Evolutionary conservation across 2,888 invertebrate genomes (phyloP), one percentile per base, ranked within the genome.

Genomic region (Suillia variegata): DNA sequence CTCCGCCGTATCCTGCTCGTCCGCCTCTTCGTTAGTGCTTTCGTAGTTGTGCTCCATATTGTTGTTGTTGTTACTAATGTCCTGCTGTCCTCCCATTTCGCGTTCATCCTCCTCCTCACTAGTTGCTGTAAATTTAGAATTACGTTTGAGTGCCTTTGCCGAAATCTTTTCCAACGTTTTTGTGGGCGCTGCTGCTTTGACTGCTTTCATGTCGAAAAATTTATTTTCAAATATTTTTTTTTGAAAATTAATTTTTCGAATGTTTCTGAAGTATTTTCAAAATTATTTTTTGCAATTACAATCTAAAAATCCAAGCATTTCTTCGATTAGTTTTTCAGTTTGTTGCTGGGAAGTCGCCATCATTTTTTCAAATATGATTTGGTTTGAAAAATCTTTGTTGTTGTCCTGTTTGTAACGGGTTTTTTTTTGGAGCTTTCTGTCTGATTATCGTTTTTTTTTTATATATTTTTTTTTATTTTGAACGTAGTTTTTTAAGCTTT

Each of bases 301-400:
- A 50, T 70, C 66, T 55, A 73, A 66, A 64, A 71, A 71, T 38
- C 65, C 64, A 61, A 73, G 63, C 70, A 71, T 70, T 51, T 65
- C 62, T 49, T 61, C 58, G 10, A 71, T 64, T 31, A 70, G 58
- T 60, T 70, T 66, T 59, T 71, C 70, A 56, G 69, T 70, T 55
- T 66, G 65, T 15, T 67, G 57, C 17, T 5, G n/a, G n/a, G n/a
- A n/a, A n/a, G n/a, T n/a, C n/a, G n/a, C n/a, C n/a, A n/a, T n/a
- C n/a, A n/a, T n/a, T n/a, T n/a, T 4, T 38, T 38, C 38, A 8
- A 38, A 6, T 26, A 6, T 26, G 26, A 26, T 6, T 5, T 26
- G 26, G 5, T 26, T 26, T 5, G 26, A 6, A 26, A 26, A 26
- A 26, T 26, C 5, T 26, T 26, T 26, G n/a, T n/a, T n/a, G n/a